Evolutionary conservation across 2,888 invertebrate genomes (phyloP).

Genomic region (Acanthosepion esculentum): DNA sequence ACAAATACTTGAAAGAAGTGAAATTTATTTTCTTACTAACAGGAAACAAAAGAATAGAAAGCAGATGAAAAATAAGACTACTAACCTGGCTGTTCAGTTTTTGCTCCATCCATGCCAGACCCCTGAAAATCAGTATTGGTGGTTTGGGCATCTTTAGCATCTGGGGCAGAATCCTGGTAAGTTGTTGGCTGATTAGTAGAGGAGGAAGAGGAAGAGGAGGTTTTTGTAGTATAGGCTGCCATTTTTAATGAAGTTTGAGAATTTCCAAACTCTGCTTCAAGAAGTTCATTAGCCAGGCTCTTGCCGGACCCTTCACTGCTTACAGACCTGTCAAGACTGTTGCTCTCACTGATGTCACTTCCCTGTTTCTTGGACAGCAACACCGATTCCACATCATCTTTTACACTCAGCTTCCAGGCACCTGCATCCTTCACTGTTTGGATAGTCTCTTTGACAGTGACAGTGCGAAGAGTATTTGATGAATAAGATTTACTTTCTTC

Average conservation of each 20-base stretch:
- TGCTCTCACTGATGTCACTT: background rate
- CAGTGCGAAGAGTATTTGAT: background rate
- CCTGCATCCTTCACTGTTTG: slow-evolving; percentile 44
- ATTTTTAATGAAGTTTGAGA: background rate
- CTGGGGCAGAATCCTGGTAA: background rate
- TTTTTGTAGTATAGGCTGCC: slow-evolving; percentile 9
- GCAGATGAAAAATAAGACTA: background rate
- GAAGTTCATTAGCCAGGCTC: slow-evolving; percentile 15
- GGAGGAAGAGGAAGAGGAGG: background rate
- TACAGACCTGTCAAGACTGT: background rate
- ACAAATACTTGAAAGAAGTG: too few species aligned
- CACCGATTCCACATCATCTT: slow-evolving; percentile 38
- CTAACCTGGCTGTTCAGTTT: background rate
- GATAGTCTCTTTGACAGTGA: background rate
- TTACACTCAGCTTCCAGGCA: slow-evolving; percentile 40
- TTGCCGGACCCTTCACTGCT: background rate
- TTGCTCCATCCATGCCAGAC: background rate
- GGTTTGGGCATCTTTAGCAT: background rate
- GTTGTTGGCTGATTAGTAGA: background rate
- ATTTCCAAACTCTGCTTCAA: background rate
- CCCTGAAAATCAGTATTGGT: background rate
- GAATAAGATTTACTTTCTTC: slow-evolving; percentile 34
- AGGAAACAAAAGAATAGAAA: too few species aligned
- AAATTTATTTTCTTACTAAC: too few species aligned
- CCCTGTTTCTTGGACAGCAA: background rate